phyloP scores from a whole-genome alignment of 1,140 invertebrate species.

The Tetramorium simillimum region DNA sequence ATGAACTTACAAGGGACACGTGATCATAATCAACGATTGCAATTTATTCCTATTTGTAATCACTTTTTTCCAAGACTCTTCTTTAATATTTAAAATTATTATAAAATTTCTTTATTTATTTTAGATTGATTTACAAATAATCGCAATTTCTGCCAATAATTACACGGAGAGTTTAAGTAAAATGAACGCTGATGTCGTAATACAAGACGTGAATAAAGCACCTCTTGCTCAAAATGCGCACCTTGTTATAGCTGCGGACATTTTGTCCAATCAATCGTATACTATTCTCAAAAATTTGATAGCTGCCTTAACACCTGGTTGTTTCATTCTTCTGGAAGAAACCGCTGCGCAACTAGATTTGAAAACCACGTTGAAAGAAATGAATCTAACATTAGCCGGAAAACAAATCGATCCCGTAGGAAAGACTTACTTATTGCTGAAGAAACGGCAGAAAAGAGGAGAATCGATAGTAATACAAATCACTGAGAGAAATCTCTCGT shows the following conservation, averaged over 20 bases:
- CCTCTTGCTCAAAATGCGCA: constrained; percentile 89
- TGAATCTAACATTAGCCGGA: constrained; percentile 85
- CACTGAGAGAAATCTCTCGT: constrained; percentile 90
- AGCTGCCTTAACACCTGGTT: constrained; percentile 88
- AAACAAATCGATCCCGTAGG: constrained; percentile 86
- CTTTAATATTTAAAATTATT: not conserved
- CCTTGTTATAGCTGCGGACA: constrained; percentile 88
- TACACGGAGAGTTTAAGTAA: constrained; percentile 85
- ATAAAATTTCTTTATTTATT: constrained; percentile 19
- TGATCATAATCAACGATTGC: no score
- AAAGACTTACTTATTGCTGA: constrained; percentile 86
- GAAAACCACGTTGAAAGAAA: constrained; percentile 66
- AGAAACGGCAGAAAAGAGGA: constrained; percentile 85
- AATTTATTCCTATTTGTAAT: not conserved
- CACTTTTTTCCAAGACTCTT: not conserved
- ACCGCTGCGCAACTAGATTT: constrained; percentile 85
- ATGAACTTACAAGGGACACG: not conserved
- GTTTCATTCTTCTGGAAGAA: constrained; percentile 93
- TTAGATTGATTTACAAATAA: constrained; percentile 81
- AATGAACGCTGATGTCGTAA: constrained; percentile 86
- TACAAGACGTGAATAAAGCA: constrained; percentile 85
- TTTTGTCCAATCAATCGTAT: constrained; percentile 83
- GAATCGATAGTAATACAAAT: constrained; percentile 87
- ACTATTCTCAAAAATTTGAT: constrained; percentile 86
- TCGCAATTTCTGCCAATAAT: constrained; percentile 79